Evolutionary conservation across 2,797 vertebrate species (phyloP).

Genomic region (Thalassophryne amazonica): DNA sequence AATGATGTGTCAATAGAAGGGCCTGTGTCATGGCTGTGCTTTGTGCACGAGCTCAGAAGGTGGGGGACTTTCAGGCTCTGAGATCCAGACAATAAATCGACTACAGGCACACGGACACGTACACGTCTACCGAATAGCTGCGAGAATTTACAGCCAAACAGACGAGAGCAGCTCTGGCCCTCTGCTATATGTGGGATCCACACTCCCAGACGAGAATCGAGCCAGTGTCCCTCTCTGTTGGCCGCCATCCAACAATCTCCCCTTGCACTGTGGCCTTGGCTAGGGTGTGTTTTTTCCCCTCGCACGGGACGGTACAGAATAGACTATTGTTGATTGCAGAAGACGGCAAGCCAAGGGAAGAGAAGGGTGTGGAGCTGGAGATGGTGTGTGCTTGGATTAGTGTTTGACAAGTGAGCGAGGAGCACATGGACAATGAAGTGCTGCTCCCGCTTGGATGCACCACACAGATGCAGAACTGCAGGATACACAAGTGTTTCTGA

Average conservation of each 20-base stretch:
- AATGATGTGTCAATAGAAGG: slow-evolving; percentile 38
- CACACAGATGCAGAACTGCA: slow-evolving; percentile 3
- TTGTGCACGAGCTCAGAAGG: slow-evolving; percentile 29
- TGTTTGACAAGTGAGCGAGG: slow-evolving; percentile 35
- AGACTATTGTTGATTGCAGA: slow-evolving; percentile 75
- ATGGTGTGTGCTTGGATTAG: slow-evolving; percentile 14
- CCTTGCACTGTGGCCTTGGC: slow-evolving; percentile 65
- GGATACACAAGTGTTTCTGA: neutral
- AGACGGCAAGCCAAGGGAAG: slow-evolving; percentile 57
- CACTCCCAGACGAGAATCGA: slow-evolving; percentile 68
- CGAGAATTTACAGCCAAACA: slow-evolving; percentile 10
- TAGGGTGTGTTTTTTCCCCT: slow-evolving; percentile 69
- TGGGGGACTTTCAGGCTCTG: slow-evolving; percentile 49
- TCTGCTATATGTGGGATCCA: slow-evolving; percentile 19
- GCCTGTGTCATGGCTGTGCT: slow-evolving; percentile 22
- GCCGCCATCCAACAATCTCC: slow-evolving; percentile 56
- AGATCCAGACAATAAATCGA: slow-evolving; percentile 2
- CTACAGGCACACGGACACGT: neutral
- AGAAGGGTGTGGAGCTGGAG: slow-evolving; percentile 22
- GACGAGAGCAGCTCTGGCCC: slow-evolving; percentile 38
- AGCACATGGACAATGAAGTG: slow-evolving; percentile 40
- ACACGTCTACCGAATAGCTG: neutral
- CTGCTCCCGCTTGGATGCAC: slow-evolving; percentile 17
- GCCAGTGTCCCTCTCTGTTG: slow-evolving; percentile 62
- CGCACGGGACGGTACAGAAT: slow-evolving; percentile 74